Evolutionary conservation across 2,888 invertebrate species (phyloP), one percentile per base, ranked within the genome.

Genomic region (Oligia latruncula): DNA sequence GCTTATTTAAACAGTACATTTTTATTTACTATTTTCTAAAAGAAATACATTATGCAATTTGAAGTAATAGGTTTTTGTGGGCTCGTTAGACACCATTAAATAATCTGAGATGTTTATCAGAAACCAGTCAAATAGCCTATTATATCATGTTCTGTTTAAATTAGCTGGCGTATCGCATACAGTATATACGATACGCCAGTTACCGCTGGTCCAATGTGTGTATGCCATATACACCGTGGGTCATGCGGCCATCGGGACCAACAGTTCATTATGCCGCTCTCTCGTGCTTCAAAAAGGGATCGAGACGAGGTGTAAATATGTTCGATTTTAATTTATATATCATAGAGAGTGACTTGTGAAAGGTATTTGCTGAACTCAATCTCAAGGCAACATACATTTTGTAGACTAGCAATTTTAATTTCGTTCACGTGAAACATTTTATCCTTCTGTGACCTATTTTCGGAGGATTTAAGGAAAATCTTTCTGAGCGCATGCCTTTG

Each of bases 381-480:
- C 11, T 17, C 46, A 64, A 58, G 15, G 20, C n/a, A 60, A 20
- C 1, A 43, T 71, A 23, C 1, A 23, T 13, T 49, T 74, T 62
- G 6, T 49, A 43, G 13, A 20, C 15, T 8, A 17, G 35, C 11
- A 35, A 52, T 43, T 79, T 66, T 23, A n/a, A 15, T 43, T 66
- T 73, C 15, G 15, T 70, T 64, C 29, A 60, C 68, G 58, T 46
- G 46, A 75, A 75, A 70, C 17, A 15, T 75, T 68, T 80, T 52
- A 67, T 60, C 52, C 43, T 15, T 52, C n/a, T n/a, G 6, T 73
- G n/a, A 73, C 73, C 40, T 79, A 49, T 64, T 80, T 75, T 58
- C 46, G 1, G 15, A 70, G 29, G 49, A 81, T 80, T 81, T 80
- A 65, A 76, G 70, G 68, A 80, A 81, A 70, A 80, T 80, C 68